Base-by-base conservation (phyloP, 92 coral and sea anemone species). In the Actinernus sp. region DNA sequence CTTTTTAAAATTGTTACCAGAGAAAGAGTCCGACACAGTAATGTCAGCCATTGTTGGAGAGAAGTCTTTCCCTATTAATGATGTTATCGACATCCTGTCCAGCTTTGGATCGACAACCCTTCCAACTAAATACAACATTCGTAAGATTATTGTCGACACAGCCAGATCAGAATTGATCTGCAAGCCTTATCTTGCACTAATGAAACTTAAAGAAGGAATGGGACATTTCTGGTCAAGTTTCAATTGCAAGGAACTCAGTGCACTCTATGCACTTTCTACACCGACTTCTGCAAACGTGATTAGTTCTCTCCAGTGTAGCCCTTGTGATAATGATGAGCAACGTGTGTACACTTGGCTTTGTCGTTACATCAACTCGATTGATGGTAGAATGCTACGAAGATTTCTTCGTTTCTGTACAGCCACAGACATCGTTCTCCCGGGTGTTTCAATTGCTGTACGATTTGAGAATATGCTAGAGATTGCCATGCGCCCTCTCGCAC, bases 331-430 rank as follows among this genome's bases (percentile, higher is more conserved):
- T 31, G 22, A 24, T 18, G 71, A 60, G 40, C 31, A 46, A 31
- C 33, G 38, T 31, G 67, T 71, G 2, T 63, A 29, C 26, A 52
- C 29, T 24, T 80, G 87, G 87, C 62, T 71, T 37, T 18, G 47
- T 40, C 56, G 75, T 25, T 71, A 80, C 40, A 25, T 55, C 13
- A 71, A 43, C 26, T 39, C 45, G 9, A 26, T 49, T 20, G 81
- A 71, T 37, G 26, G n/a, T 56, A 49, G 45, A 13, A 49, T 58
- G 46, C 57, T 58, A 49, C 54, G 55, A 26, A n/a, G n/a, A n/a
- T n/a, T n/a, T n/a, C n/a, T n/a, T n/a, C n/a, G n/a, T n/a, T n/a
- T n/a, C n/a, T n/a, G n/a, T n/a, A n/a, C n/a, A n/a, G n/a, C n/a
- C n/a, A n/a, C n/a, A n/a, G n/a, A n/a, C n/a, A n/a, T n/a, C n/a